Base-by-base conservation (phyloP, 1,140 invertebrate genomes). In the Temnothorax nylanderi region DNA sequence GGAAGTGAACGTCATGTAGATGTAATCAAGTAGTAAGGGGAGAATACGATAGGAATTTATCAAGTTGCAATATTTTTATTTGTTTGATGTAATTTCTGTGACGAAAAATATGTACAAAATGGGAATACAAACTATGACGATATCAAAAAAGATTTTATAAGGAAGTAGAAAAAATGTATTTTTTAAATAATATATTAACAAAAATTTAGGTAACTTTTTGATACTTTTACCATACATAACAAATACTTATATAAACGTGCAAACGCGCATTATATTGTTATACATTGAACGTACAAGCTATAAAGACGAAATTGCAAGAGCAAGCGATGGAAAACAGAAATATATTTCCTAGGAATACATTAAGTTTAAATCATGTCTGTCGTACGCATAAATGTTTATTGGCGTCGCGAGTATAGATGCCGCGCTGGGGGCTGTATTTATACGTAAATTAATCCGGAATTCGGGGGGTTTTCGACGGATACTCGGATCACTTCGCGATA, bases 401-500 rank as follows among this genome's bases (percentile, higher is more conserved):
- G 32, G 60, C 26, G 13, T 49, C n/a, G 26, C 44, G 18, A 10
- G 10, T 41, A 21, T 26, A 37, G 18, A 54, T 80, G 64, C 65
- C 10, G 37, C 64, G 37, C 13, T 8, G 47, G 41, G n/a, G 64
- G 13, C 1, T 80, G 77, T 34, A 44, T 56, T 71, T 71, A 47
- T 47, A 21, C 65, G 49, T 69, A 65, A 71, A 81, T 81, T 81
- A 81, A 81, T 56, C 21, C 62, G 47, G 51, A 47, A 54, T 69
- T 71, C 49, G 37, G 65, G 21, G n/a, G 10, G 13, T 11, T 81
- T 81, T 71, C 47, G 21, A 56, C 64, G 64, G 34, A 54, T 69
- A 41, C 78, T 81, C 21, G 60, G 34, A 54, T 81, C 47, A 44
- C 78, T 56, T 41, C 78, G 64, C 78, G 78, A 81, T 81, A 81